These are phyloP conservation scores for Ceriagrion tenellum DNA, from an alignment of 2,888 invertebrate genomes.

Conservation along the genomic window DNA sequence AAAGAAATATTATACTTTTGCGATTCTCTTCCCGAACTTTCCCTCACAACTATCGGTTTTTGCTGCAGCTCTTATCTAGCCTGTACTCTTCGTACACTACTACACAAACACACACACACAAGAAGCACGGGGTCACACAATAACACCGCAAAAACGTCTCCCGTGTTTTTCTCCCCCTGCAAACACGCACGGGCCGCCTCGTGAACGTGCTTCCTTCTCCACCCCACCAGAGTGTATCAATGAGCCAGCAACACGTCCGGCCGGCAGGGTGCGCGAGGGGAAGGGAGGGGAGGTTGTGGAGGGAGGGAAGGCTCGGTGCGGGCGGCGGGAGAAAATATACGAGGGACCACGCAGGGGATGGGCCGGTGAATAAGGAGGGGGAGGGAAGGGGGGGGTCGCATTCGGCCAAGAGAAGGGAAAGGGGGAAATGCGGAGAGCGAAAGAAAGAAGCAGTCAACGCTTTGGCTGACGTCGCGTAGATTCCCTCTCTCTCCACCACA, in stretches of 20 bases:
- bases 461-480: background rate
- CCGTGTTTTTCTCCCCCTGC: background rate
- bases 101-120: background rate
- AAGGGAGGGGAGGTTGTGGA: background rate
- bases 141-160: background rate
- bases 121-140: background rate
- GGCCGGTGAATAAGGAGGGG: background rate
- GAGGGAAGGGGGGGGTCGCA: background rate
- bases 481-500: constrained; percentile 3
- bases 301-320: background rate
- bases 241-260: constrained; percentile 62
- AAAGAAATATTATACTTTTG: background rate
- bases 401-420: constrained; percentile 24
- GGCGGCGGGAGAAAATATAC: constrained; percentile 19
- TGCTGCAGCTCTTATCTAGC: no score
- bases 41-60: no score
- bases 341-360: background rate
- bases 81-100: background rate
- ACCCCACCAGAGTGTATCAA: constrained; percentile 64
- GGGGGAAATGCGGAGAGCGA: background rate
- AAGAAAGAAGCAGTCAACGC: no score
- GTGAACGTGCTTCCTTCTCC: constrained; percentile 51
- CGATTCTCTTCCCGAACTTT: background rate
- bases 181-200: background rate
- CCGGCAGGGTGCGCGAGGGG: constrained; percentile 51